A percentile compares a stretch with the other conserved stretches of the same genome.
Evolutionary conservation across 2,797 vertebrate genomes (phyloP).

Genomic region (Atherinosoma microstoma): DNA sequence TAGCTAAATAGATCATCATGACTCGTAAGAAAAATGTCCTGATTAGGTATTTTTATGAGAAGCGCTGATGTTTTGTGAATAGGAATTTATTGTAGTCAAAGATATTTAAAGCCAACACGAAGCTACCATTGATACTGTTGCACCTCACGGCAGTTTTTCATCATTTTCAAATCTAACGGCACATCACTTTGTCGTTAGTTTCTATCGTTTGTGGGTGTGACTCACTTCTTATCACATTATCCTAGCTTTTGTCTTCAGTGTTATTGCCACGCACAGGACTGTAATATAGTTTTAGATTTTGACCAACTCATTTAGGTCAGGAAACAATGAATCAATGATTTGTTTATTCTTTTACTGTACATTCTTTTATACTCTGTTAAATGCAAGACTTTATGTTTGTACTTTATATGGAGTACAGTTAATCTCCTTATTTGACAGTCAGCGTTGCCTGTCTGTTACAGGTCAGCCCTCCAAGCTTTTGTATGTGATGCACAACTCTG

Average conservation of each 20-base stretch:
- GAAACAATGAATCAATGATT: not conserved
- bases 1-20: not conserved
- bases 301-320: not conserved
- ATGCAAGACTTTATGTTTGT: not conserved
- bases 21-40: not conserved
- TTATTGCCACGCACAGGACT: not conserved
- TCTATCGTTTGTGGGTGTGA: not conserved
- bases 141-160: not conserved
- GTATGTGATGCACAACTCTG: slow-evolving; percentile 98
- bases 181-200: not conserved
- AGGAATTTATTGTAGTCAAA: too few species aligned
- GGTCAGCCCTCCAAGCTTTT: slow-evolving; percentile 94
- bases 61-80: too few species aligned
- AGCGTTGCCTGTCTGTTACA: slow-evolving; percentile 61
- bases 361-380: not conserved
- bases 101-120: too few species aligned
- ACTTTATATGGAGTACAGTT: not conserved
- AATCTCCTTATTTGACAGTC: slow-evolving; percentile 4
- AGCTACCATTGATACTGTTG: too few species aligned
- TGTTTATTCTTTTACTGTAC: not conserved
- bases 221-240: too few species aligned
- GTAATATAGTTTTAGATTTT: not conserved
- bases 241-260: too few species aligned
- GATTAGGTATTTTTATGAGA: not conserved
- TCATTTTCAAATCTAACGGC: not conserved